These are phyloP conservation scores for Bubo scandiacus DNA, from an alignment of 2,113 vertebrate genomes.

Conservation along the genomic window DNA sequence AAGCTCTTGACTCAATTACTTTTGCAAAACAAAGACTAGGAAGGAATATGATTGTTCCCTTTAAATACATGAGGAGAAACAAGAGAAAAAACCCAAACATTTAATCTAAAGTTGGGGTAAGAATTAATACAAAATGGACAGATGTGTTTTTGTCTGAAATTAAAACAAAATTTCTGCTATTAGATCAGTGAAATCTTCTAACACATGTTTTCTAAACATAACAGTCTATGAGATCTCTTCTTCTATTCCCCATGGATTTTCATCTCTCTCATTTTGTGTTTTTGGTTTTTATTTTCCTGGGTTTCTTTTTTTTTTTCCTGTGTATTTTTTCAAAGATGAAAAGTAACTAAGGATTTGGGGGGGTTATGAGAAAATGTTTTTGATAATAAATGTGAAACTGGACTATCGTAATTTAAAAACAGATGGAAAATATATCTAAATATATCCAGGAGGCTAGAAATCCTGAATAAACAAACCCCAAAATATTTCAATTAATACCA, in stretches of 20 bases:
- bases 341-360: background rate
- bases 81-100: background rate
- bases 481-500: background rate
- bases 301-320: rapidly evolving
- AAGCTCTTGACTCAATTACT: background rate
- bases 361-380: background rate
- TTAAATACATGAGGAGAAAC: background rate
- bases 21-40: background rate
- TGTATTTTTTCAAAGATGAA: background rate
- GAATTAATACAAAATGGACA: background rate
- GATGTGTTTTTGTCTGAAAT: background rate
- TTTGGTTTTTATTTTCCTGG: background rate
- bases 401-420: background rate
- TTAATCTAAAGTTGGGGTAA: background rate
- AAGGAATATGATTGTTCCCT: background rate
- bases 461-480: background rate
- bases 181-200: background rate
- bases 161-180: background rate
- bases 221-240: background rate
- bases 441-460: background rate
- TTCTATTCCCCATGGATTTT: background rate
- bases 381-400: background rate
- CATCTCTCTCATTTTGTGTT: background rate
- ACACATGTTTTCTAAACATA: background rate
- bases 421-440: background rate